These are phyloP conservation scores for Muntiacus muntjak DNA, from an alignment of 2,113 vertebrate species.

Conservation along the genomic window DNA sequence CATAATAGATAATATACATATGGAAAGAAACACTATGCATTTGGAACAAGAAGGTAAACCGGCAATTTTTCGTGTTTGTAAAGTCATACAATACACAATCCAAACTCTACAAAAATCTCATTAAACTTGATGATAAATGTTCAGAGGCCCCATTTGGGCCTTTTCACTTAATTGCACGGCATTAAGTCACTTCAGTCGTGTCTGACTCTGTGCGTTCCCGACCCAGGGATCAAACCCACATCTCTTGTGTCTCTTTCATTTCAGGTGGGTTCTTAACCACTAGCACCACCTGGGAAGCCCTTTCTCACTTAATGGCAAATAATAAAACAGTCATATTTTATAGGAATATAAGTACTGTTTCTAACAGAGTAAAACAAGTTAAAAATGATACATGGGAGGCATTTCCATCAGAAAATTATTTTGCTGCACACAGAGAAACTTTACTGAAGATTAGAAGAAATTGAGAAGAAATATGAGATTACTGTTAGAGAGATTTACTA, in stretches of 20 bases:
- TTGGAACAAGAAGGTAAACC: not conserved
- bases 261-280: not conserved
- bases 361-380: not conserved
- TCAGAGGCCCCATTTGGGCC: not conserved
- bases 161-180: not conserved
- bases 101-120: not conserved
- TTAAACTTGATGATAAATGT: not conserved
- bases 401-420: not conserved
- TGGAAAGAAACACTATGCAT: not conserved
- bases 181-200: not conserved
- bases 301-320: not conserved
- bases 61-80: not conserved
- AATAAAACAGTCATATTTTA: not conserved
- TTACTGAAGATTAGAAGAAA: not conserved
- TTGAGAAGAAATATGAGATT: not conserved
- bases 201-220: accelerated
- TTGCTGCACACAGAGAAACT: not conserved
- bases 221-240: not conserved
- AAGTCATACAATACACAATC: not conserved
- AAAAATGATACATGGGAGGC: not conserved
- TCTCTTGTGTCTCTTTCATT: not conserved
- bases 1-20: not conserved
- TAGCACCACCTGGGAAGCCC: not conserved
- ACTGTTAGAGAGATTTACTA: not conserved
- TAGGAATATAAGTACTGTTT: not conserved